Base-by-base conservation (phyloP, 1,140 invertebrate genomes). In the Rhopalosiphum padi region DNA sequence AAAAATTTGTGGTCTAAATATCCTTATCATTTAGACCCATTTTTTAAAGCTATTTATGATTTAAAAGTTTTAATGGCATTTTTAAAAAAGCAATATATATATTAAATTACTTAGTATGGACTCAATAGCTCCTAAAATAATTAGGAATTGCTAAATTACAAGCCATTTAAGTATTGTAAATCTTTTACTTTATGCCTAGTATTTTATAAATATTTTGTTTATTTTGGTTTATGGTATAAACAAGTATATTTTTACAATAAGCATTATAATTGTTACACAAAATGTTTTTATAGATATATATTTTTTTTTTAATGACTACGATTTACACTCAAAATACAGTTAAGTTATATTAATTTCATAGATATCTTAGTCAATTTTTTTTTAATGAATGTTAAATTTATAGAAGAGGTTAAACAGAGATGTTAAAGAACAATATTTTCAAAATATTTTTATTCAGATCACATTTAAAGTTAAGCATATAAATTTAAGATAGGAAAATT, bases 391-490 rank as follows among this genome's bases (percentile, higher is more conserved):
- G 30, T 68, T n/a, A n/a, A 15, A 68, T 68, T 60, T 60, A 60
- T 30, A 60, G 30, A 30, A 25, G 55, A 68, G 60, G 60, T 68
- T n/a, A n/a, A n/a, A 68, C 30, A n/a, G 11, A 68, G 11, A 15
- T n/a, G 8, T 68, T 68, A 30, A 60, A 60, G 11, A 11, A 15
- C 30, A 68, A n/a, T 30, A 15, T n/a, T 68, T 68, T 68, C 11
- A 68, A 68, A 68, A 68, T n/a, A 68, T n/a, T 68, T 68, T 68
- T 68, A 68, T n/a, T 68, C 60, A 68, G 60, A 68, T 68, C 60
- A 68, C 0, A n/a, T 15, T 68, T 30, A 15, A 30, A 68, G 60
- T 3, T 68, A 30, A 68, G 60, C 30, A 68, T 68, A 68, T 30
- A n/a, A 68, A 68, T 68, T 68, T 68, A 68, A 68, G 25, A 68